A percentile compares a stretch with the other conserved stretches of the same genome.
These are phyloP conservation scores for Chelon labrosus DNA, from an alignment of 2,797 vertebrate species.

Conservation along the genomic window DNA sequence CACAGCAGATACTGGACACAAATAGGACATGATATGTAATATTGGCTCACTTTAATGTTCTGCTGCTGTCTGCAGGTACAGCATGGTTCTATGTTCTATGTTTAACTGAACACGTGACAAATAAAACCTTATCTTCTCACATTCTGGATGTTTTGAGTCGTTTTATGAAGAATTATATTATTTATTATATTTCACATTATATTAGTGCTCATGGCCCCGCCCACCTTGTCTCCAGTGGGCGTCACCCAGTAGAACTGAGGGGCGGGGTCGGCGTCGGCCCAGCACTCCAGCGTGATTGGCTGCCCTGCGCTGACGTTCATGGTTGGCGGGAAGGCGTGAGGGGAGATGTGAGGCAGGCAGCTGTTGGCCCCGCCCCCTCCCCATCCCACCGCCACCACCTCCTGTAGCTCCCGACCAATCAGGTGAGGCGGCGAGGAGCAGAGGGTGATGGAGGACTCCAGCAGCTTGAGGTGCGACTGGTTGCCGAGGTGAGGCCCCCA, in stretches of 20 bases:
- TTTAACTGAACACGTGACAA: no score
- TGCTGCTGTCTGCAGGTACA: no score
- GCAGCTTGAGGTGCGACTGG: constrained; percentile 80
- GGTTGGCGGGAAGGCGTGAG: constrained; percentile 74
- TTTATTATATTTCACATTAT: no score
- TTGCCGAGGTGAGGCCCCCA: constrained; percentile 84
- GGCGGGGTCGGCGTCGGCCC: constrained; percentile 85
- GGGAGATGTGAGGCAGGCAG: constrained; percentile 85
- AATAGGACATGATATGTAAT: no score
- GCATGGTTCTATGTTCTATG: no score
- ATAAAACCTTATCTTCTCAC: no score
- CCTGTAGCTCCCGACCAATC: constrained; percentile 80
- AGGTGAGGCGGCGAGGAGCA: constrained; percentile 83
- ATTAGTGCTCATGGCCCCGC: neutral
- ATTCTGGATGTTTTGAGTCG: no score
- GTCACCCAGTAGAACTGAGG: constrained; percentile 90
- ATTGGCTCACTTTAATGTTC: no score
- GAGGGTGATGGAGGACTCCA: constrained; percentile 83
- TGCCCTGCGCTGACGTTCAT: constrained; percentile 81
- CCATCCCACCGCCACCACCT: constrained; percentile 78
- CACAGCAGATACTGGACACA: no score
- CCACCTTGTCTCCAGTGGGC: constrained; percentile 86
- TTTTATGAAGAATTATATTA: no score
- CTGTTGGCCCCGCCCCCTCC: constrained; percentile 68
- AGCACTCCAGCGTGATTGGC: constrained; percentile 84